Evolutionary conservation across 2,888 invertebrate species (phyloP).

Genomic region (Leptopilina drosophilae): DNA sequence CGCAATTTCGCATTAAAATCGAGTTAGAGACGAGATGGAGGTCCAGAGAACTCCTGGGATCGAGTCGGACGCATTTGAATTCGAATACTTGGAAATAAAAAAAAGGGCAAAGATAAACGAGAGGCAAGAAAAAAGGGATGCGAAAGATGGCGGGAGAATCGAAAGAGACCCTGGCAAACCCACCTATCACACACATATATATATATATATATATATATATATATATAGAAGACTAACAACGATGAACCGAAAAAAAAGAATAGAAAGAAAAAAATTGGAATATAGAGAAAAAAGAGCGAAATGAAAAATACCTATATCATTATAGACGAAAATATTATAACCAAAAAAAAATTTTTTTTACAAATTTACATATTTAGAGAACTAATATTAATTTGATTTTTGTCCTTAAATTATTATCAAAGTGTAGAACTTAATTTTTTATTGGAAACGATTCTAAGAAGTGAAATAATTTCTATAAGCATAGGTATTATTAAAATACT

Average conservation of each 20-base stretch:
- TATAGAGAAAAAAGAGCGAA: not conserved
- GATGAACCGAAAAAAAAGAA: slow-evolving; percentile 43
- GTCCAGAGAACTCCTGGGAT: not conserved
- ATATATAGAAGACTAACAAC: slow-evolving; percentile 3
- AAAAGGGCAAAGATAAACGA: slow-evolving; percentile 33
- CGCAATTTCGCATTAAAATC: slow-evolving; percentile 29
- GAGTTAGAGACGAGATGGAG: not conserved
- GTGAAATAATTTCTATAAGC: too few species aligned
- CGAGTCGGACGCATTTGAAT: slow-evolving; percentile 25
- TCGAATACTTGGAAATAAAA: slow-evolving; percentile 31
- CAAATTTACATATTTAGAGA: too few species aligned
- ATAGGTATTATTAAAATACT: too few species aligned
- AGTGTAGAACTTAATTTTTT: too few species aligned
- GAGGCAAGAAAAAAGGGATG: slow-evolving; percentile 41
- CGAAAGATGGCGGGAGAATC: slow-evolving; percentile 30
- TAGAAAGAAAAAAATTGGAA: slow-evolving; percentile 29
- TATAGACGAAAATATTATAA: not conserved
- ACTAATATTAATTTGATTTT: too few species aligned
- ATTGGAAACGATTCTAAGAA: too few species aligned
- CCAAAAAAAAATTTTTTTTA: too few species aligned
- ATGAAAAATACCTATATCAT: too few species aligned
- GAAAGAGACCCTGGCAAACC: not conserved
- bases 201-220: slow-evolving; percentile 16
- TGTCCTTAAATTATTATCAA: too few species aligned
- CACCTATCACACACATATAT: slow-evolving; percentile 15